phyloP scores from a whole-genome alignment of 2,797 vertebrate species.

The Pelochelys cantorii region DNA sequence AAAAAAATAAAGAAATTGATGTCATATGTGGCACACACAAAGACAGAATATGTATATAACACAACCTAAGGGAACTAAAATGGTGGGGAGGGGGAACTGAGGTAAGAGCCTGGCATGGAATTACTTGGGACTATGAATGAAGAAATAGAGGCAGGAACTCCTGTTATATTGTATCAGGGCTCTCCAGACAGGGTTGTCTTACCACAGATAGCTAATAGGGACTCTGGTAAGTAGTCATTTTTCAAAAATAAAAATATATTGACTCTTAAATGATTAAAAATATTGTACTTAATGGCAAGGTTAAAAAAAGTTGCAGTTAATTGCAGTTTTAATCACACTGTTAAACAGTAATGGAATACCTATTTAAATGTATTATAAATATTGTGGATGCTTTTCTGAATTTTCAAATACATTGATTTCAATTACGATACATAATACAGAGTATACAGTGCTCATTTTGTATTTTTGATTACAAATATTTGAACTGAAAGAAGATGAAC shows the following conservation, averaged over 20 bases:
- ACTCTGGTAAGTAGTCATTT: neutral
- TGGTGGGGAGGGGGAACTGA: neutral
- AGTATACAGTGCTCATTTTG: no score
- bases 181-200: neutral
- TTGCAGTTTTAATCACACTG: no score
- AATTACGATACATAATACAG: no score
- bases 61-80: neutral
- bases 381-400: no score
- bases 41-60: neutral
- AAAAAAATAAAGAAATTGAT: neutral
- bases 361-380: no score
- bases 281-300: no score
- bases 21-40: neutral
- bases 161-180: neutral
- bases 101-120: neutral
- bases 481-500: no score
- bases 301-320: no score
- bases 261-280: no score
- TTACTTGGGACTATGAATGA: neutral
- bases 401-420: no score
- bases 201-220: neutral
- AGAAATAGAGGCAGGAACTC: neutral
- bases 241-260: neutral
- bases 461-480: no score
- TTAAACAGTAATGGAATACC: no score